These are phyloP conservation scores for Aphelenchoides bicaudatus DNA, from an alignment of 2,888 invertebrate genomes.

Conservation along the genomic window DNA sequence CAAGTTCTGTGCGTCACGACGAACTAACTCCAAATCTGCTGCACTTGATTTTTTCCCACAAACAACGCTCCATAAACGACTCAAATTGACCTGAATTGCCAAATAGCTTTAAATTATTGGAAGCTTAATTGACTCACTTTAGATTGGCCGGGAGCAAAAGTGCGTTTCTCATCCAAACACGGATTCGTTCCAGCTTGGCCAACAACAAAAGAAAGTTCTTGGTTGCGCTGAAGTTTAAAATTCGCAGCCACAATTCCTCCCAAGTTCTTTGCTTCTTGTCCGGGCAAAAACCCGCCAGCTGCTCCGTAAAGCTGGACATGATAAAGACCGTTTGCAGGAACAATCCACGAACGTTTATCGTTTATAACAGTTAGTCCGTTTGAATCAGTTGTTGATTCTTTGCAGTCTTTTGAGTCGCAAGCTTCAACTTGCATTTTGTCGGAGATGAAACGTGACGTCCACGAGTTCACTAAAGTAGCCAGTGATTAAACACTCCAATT, in stretches of 20 bases:
- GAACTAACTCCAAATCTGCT: constrained; percentile 15
- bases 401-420: constrained; percentile 11
- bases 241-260: constrained; percentile 31
- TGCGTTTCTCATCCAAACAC: constrained; percentile 20
- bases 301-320: constrained; percentile 39
- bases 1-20: constrained; percentile 25
- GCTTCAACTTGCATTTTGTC: constrained; percentile 11
- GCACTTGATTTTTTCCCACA: background rate
- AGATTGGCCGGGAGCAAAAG: background rate
- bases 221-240: constrained; percentile 24
- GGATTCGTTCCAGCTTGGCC: constrained; percentile 35
- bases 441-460: constrained; percentile 2
- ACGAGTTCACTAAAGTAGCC: constrained; percentile 15
- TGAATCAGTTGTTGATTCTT: too few relatives aligned
- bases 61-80: constrained; percentile 5
- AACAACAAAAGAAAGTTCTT: constrained; percentile 27
- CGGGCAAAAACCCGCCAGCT: constrained; percentile 31
- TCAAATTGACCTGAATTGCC: background rate
- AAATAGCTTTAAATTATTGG: background rate
- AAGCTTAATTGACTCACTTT: background rate
- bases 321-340: background rate
- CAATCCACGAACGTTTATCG: background rate
- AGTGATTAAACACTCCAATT: too few relatives aligned
- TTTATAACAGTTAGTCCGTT: constrained; percentile 5
- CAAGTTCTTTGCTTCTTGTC: constrained; percentile 22